phyloP scores from a whole-genome alignment of 2,797 vertebrate species.

The Myripristis murdjan region DNA sequence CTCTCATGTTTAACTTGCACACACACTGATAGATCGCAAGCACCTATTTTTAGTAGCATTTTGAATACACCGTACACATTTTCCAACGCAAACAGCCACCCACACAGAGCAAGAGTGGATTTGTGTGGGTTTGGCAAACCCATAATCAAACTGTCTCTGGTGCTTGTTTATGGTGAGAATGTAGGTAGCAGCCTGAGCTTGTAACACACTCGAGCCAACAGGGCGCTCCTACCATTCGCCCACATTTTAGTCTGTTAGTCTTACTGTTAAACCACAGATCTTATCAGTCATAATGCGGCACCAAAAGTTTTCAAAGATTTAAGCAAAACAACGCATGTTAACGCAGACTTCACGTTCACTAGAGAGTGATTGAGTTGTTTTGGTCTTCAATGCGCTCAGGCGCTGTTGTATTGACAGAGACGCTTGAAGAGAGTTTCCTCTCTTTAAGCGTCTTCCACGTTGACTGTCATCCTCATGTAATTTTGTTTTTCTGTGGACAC shows the following conservation, averaged over 20 bases:
- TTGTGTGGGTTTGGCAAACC: neutral
- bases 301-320: slow-evolving; percentile 40
- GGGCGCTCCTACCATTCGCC: neutral
- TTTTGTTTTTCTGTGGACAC: slow-evolving; percentile 14
- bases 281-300: slow-evolving; percentile 27
- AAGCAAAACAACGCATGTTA: slow-evolving; percentile 37
- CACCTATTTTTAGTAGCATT: too few species aligned
- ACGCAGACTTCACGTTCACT: slow-evolving; percentile 10
- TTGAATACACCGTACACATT: neutral
- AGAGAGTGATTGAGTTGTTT: neutral
- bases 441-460: too few species aligned
- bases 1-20: slow-evolving; percentile 18
- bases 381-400: neutral
- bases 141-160: too few species aligned
- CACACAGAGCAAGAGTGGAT: neutral
- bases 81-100: slow-evolving; percentile 36
- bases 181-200: slow-evolving; percentile 4
- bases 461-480: slow-evolving; percentile 15
- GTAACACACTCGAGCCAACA: neutral
- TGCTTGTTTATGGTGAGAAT: too few species aligned
- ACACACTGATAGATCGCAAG: neutral
- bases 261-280: slow-evolving; percentile 68
- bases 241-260: neutral
- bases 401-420: neutral
- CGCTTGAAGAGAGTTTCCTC: too few species aligned